Percentiles rank a stretch among this genome's conserved stretches.
phyloP scores from a whole-genome alignment of 2,888 invertebrate species.

The Onthophagus sagittarius region DNA sequence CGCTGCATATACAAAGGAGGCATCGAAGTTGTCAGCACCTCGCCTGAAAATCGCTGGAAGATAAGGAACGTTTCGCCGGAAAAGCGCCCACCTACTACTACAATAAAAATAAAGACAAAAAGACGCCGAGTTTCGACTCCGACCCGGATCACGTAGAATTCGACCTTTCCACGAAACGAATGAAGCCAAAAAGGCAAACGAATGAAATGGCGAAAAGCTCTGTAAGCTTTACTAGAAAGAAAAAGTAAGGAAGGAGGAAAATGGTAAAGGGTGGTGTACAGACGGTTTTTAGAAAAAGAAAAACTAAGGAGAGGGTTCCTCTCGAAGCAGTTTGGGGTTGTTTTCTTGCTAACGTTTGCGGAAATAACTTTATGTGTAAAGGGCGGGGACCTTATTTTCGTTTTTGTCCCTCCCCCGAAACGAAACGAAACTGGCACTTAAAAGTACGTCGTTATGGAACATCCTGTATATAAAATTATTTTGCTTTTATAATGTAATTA shows the following conservation, averaged over 20 bases:
- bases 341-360: neutral
- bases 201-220: neutral
- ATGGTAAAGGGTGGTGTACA: neutral
- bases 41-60: neutral
- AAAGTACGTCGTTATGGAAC: too few relatives aligned
- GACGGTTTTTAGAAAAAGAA: neutral
- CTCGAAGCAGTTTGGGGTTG: neutral
- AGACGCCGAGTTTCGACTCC: neutral
- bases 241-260: too few relatives aligned
- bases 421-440: too few relatives aligned
- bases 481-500: too few relatives aligned
- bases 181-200: neutral
- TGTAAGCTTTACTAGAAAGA: neutral
- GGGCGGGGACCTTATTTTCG: neutral
- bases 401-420: too few relatives aligned
- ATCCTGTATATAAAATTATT: too few relatives aligned
- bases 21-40: neutral
- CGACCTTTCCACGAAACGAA: neutral
- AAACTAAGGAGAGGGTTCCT: neutral
- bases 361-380: neutral
- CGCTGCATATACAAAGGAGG: neutral
- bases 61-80: neutral
- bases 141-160: neutral
- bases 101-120: neutral
- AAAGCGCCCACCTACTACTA: neutral